Base-by-base conservation (phyloP, 2,888 invertebrate species). In the Dendrolimus houi region DNA sequence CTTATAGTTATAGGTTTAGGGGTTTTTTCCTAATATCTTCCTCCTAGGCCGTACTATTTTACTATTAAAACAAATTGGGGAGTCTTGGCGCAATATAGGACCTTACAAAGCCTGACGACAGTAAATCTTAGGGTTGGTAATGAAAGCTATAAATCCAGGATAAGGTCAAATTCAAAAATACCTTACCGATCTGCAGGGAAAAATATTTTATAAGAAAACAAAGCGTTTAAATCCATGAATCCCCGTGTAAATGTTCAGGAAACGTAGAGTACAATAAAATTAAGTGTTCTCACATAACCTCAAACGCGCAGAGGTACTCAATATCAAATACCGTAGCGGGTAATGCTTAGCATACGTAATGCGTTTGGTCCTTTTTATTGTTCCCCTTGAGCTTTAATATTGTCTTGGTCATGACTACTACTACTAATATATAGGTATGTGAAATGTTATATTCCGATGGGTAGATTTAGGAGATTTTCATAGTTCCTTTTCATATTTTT, bases 341-440 rank as follows among this genome's bases (percentile, higher is more conserved):
- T 10, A 10, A 47, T 40, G 52, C 14, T 58, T 56, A 52, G 56
- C 58, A 58, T 58, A 58, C 58, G 8, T 42, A 58, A 58, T 56
- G 10, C 29, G 54, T 54, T 53, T 56, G 41, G 41, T 52, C 54
- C n/a, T n/a, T 58, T 17, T 56, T 54, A 56, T 56, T 52, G 41
- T 58, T n/a, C 47, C 29, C 29, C 29, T 47, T 47, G 9, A 47
- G 47, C 9, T 47, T 47, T 9, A 47, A 47, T 47, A 12, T 47
- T 47, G 47, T 29, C 29, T 29, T 29, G 29, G 29, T 29, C 29
- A 29, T 29, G 29, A 29, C 29, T 29, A 29, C 6, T 29, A 29
- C 6, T 29, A 29, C 6, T 29, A 29, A 6, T 29, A 29, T 29
- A 29, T 29, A 6, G 6, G 0, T 29, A 29, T 29, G 29, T 29